Evolutionary conservation across 2,888 invertebrate species (phyloP), one percentile per base, ranked within the genome.

Genomic region (Nomada hirtipes): DNA sequence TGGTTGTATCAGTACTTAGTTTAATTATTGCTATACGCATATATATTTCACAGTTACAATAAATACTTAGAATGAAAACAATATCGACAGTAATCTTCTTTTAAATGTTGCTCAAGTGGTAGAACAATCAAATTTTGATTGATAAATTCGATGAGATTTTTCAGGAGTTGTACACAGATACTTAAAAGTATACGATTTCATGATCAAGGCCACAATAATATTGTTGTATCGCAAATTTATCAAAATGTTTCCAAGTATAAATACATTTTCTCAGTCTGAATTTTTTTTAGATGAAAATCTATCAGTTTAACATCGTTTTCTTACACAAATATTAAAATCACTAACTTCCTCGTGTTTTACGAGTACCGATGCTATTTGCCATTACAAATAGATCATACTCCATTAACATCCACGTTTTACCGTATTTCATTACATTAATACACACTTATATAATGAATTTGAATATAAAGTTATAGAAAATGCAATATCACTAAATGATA

Each of bases 1-100:
- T 89, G 89, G 89, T 89, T 89, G 82, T 60, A 82, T 68, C 60
- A 83, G 79, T 82, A 85, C 89, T 89, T 89, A 89, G 81, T 88
- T 86, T 86, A 88, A 88, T 87, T 83, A 89, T 79, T 88, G 82
- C 86, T 84, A 85, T 79, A 85, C 78, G 86, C 81, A 81, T 63
- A 87, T 81, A 77, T 76, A 79, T 86, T 76, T 59, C 80, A 87
- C 74, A 84, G 70, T 83, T 74, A 64, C 84, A 89, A 89, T 89
- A 89, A 89, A 89, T 89, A 89, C 77, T 86, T 89, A 86, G 73
- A 75, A 61, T 53, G 50, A 76, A 77, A 81, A 85, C 61, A 67
- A 72, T 76, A 87, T 77, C 64, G 75, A 78, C 69, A 76, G 26
- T 77, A 77, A 67, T n/a, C 26, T 61, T 50, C 44, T 78, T 82